Evolutionary conservation across 2,888 invertebrate genomes (phyloP), one percentile per base, ranked within the genome.

Genomic region (Oxyteleia sp.): DNA sequence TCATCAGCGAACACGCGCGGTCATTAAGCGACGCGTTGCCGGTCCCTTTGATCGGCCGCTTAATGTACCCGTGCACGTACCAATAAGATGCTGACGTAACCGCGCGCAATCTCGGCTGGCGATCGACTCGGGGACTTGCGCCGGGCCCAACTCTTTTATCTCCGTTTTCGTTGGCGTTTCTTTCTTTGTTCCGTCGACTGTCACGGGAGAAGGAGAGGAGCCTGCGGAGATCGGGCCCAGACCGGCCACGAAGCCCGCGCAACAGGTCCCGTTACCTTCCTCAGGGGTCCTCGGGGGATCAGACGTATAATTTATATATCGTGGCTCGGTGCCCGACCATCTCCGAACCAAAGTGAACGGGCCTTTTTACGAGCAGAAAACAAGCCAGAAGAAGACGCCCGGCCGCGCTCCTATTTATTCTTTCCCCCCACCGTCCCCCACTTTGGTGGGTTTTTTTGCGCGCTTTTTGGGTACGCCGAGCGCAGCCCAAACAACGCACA

Each of bases 251-350:
- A 79, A 66, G 74, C 74, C 84, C 75, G 78, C 82, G 49, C 43
- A 63, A 35, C 47, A n/a, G 83, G 87, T 92, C 89, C 92, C 92
- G 92, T 92, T 92, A 90, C 85, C 88, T 89, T 89, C 91, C 90
- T 88, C 83, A 86, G 90, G 90, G 87, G 88, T 89, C 88, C 79
- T 63, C 89, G 82, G 87, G 86, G 90, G n/a, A 89, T 89, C 91
- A 90, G 91, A 92, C 91, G 88, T 92, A 90, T 92, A 92, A 92
- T 92, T 92, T 92, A 92, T 92, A 92, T 91, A 91, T 92, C 90
- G 90, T 80, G 47, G 90, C 88, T 88, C 83, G 88, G 53, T 87
- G 85, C 87, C 87, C 86, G 82, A 85, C 76, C 87, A 72, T 84
- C 84, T 41, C 85, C 84, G 71, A 55, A 84, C 86, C 81, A 86